Evolutionary conservation across 35 echinoderm and acorn worm species (phyloP).

Genomic region (Heliocidaris erythrogramma): DNA sequence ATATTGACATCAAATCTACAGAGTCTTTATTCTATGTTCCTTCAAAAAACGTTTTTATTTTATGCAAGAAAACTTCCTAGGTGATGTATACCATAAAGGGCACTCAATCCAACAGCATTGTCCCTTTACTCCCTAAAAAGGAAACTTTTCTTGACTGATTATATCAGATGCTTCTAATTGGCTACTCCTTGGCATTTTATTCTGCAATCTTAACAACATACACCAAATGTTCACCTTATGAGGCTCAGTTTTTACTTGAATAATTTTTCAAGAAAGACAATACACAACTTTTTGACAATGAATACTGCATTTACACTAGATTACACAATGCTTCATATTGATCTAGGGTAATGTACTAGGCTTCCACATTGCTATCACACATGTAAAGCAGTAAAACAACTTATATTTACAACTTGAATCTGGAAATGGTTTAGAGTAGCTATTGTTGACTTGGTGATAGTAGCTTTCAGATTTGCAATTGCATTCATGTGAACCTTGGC

Average conservation of each 20-base stretch:
- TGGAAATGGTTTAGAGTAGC: not conserved
- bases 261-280: not conserved
- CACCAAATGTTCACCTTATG: not conserved
- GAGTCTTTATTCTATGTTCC: too few species aligned
- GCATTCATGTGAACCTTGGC: not conserved
- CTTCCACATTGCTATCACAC: not conserved
- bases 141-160: not conserved
- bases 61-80: too few species aligned
- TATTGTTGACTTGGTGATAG: not conserved
- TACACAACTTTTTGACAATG: not conserved
- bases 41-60: too few species aligned
- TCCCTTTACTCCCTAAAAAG: too few species aligned
- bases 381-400: not conserved
- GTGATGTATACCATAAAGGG: too few species aligned
- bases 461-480: not conserved
- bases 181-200: too few species aligned
- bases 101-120: too few species aligned
- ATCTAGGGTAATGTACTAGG: not conserved
- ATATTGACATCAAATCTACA: too few species aligned
- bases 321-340: not conserved
- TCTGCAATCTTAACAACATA: not conserved
- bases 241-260: not conserved
- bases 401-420: too few species aligned
- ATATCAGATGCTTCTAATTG: not conserved
- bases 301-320: not conserved